These are phyloP conservation scores for Habropoda laboriosa DNA, from an alignment of 1,140 invertebrate genomes.

Conservation along the genomic window DNA sequence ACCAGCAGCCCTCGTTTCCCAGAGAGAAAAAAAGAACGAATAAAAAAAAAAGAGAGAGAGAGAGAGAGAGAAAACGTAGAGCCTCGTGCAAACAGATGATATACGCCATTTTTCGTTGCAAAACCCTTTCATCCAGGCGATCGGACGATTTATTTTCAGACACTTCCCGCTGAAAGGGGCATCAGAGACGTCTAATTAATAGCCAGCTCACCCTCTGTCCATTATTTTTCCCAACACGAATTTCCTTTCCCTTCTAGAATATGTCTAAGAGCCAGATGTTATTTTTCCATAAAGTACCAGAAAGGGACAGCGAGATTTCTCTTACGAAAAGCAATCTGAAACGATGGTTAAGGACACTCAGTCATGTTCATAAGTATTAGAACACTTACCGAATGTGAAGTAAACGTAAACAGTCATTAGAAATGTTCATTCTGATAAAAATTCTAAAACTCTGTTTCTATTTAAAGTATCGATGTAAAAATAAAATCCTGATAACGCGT, in stretches of 20 bases:
- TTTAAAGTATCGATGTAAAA: too few species aligned
- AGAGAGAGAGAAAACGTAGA: too few species aligned
- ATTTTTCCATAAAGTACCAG: not conserved
- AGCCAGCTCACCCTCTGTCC: not conserved
- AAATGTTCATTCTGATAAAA: too few species aligned
- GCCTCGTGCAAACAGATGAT: not conserved
- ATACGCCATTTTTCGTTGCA: too few species aligned
- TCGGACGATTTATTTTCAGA: not conserved
- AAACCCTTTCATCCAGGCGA: too few species aligned
- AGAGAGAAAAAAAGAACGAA: not conserved
- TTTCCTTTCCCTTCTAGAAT: not conserved
- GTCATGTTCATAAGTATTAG: too few species aligned
- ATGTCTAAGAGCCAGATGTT: conserved; percentile 20
- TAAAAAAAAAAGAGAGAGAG: too few species aligned
- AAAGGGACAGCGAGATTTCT: not conserved
- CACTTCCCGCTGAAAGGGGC: not conserved
- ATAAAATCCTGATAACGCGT: too few species aligned
- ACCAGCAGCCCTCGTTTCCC: not conserved
- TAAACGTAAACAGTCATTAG: too few species aligned
- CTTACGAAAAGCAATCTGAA: conserved; percentile 18
- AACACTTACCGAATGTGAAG: too few species aligned
- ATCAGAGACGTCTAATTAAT: conserved; percentile 12
- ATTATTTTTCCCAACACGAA: conserved; percentile 14
- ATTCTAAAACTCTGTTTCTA: too few species aligned
- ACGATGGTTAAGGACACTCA: too few species aligned